Evolutionary conservation across 2,888 invertebrate genomes (phyloP).

Genomic region (Protophormia terraenovae): DNA sequence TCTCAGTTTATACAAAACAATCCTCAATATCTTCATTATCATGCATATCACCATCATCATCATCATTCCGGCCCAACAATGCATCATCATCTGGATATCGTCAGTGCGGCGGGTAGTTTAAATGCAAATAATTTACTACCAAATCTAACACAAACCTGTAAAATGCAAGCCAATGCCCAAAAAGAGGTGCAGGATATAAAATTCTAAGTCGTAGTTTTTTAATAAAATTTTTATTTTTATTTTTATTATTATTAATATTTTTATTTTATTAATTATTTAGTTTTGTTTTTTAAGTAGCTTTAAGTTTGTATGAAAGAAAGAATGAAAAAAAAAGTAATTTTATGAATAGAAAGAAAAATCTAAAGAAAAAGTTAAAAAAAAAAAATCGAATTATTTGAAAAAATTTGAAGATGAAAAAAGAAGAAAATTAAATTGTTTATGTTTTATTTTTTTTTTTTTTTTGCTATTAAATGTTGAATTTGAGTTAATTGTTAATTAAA

Average conservation of each 20-base stretch:
- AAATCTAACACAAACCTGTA: constrained; percentile 83
- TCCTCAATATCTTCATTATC: constrained; percentile 57
- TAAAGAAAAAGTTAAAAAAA: too few species aligned
- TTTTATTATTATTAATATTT: constrained; percentile 40
- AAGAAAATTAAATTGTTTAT: not conserved
- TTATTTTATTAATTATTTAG: constrained; percentile 46
- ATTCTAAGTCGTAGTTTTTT: constrained; percentile 83
- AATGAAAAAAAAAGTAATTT: constrained; percentile 24
- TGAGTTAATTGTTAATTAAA: constrained; percentile 21
- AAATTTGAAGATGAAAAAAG: constrained; percentile 4
- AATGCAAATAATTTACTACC: constrained; percentile 80
- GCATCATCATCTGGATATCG: constrained; percentile 61
- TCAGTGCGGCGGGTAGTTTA: constrained; percentile 70
- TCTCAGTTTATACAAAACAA: constrained; percentile 65
- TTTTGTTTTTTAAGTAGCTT: constrained; percentile 35
- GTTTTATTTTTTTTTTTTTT: not conserved
- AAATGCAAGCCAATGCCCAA: constrained; percentile 90
- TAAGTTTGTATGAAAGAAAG: constrained; percentile 13
- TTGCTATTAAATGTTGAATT: constrained; percentile 38
- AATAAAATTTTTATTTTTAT: constrained; percentile 48
- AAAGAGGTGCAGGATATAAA: constrained; percentile 93
- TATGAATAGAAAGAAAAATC: not conserved
- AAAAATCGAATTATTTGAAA: constrained; percentile 47
- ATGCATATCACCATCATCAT: constrained; percentile 51
- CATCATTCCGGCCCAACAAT: constrained; percentile 48